A percentile compares a stretch with the other conserved stretches of the same genome.
phyloP scores from a whole-genome alignment of 53 echinoderm and acorn worm genomes.

The Zoroaster sp. region DNA sequence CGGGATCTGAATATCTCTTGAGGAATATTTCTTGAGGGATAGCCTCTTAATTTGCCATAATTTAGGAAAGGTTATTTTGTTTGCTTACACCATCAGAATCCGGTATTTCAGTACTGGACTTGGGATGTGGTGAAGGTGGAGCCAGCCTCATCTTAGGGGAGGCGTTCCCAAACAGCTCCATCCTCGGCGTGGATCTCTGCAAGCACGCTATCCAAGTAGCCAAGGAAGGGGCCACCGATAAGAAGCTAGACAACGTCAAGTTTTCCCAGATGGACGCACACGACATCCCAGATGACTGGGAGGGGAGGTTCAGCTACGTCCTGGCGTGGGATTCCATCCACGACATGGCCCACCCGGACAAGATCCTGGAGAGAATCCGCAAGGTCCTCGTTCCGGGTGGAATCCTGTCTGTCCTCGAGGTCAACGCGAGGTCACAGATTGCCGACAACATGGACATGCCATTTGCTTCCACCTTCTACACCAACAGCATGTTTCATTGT shows the following conservation, averaged over 20 bases:
- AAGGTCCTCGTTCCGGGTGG: conserved; percentile 73
- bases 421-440: conserved; percentile 88
- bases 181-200: conserved; percentile 84
- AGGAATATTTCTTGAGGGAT: too few species aligned
- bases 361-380: conserved; percentile 69
- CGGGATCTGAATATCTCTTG: too few species aligned
- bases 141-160: conserved; percentile 81
- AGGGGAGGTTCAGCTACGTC: conserved; percentile 72
- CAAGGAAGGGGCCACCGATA: conserved; percentile 12
- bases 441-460: conserved; percentile 90
- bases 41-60: too few species aligned
- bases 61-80: background rate
- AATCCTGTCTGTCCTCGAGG: conserved; percentile 83
- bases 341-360: conserved; percentile 87
- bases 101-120: conserved; percentile 85
- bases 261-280: conserved; percentile 88
- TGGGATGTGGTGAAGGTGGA: conserved; percentile 97
- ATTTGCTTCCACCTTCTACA: conserved; percentile 91
- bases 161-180: conserved; percentile 68
- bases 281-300: conserved; percentile 84
- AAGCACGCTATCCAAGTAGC: conserved; percentile 70
- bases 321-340: conserved; percentile 93
- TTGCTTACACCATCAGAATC: conserved; percentile 63
- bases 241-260: conserved; percentile 65
- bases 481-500: conserved; percentile 96